Percentiles rank a stretch among this genome's conserved stretches.
These are phyloP conservation scores for Thomomys bottae DNA, from an alignment of 2,113 vertebrate species.

Conservation along the genomic window DNA sequence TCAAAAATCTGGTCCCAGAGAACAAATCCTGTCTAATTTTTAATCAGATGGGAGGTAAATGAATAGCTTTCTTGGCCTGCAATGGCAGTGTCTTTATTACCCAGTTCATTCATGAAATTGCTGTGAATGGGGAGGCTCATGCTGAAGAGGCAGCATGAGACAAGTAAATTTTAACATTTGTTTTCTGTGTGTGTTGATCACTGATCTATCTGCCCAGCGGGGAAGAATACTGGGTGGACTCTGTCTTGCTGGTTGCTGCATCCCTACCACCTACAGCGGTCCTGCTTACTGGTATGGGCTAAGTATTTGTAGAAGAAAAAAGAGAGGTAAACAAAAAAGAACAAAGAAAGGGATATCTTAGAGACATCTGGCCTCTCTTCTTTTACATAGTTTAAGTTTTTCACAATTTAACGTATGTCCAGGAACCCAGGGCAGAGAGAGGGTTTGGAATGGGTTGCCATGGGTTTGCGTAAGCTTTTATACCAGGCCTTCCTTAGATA, in stretches of 20 bases:
- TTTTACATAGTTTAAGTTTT: background rate
- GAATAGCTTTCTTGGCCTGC: background rate
- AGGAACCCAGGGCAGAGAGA: background rate
- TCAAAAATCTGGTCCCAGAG: background rate
- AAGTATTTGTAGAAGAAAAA: background rate
- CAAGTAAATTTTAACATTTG: background rate
- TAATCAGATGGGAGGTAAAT: background rate
- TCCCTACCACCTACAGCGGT: no score
- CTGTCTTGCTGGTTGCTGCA: no score
- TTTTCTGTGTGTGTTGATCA: no score
- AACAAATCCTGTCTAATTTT: slow-evolving; percentile 6
- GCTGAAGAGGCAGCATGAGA: background rate
- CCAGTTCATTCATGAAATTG: background rate
- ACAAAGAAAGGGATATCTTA: background rate
- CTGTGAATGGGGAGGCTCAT: background rate
- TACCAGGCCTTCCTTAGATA: background rate
- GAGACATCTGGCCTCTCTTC: background rate
- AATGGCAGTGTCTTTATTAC: background rate
- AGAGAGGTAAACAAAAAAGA: background rate
- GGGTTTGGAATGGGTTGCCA: fast-evolving
- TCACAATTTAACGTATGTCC: no score
- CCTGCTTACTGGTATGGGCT: no score
- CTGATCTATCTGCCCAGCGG: no score
- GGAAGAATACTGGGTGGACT: no score
- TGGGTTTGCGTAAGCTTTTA: background rate